Evolutionary conservation across 2,797 vertebrate genomes (phyloP), one percentile per base, ranked within the genome.

Genomic region (Helostoma temminkii): DNA sequence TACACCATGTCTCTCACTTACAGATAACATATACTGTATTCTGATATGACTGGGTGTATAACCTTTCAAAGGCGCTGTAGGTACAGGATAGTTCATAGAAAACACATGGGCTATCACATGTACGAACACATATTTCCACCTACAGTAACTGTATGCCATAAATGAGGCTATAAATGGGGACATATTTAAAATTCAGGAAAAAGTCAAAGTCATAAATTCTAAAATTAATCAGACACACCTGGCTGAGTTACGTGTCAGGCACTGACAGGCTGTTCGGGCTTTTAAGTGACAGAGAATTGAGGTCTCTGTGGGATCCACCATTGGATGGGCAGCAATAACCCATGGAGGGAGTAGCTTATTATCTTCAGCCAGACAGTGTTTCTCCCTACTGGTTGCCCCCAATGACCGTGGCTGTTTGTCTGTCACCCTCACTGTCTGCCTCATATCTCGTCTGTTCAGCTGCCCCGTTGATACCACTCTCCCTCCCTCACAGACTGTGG

Each of bases 391-490:
- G 78, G 47, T 80, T 67, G 69, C 80, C 85, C 82, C 65, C 62
- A 10, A 9, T 82, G 82, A 81, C 84, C 83, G 72, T 19, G 74
- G 65, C 84, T 76, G 78, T 89, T 84, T 83, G 70, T 81, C 80
- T 77, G 74, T 77, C 81, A 56, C 69, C 72, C 75, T 74, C 41
- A 1, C 72, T 47, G 78, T 68, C 70, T 52, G 65, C 82, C 72
- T 85, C 76, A 57, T 86, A 88, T 90, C 89, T 87, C 53, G 64
- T 49, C 73, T n/a, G 39, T 39, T 87, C 80, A 82, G 81, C 71
- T 24, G 19, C 68, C 63, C 72, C 67, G 0, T 8, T 65, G 66
- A 82, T 75, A 59, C 39, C 15, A 30, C 65, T 24, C 69, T 36
- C 55, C 42, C 52, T 39, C 45, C 34, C 34, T 26, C 47, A 19